Percentiles rank a stretch among this genome's conserved stretches.
Conservation (phyloP, 2,797 vertebrate genomes). For the Discoglossus pictus region DNA sequence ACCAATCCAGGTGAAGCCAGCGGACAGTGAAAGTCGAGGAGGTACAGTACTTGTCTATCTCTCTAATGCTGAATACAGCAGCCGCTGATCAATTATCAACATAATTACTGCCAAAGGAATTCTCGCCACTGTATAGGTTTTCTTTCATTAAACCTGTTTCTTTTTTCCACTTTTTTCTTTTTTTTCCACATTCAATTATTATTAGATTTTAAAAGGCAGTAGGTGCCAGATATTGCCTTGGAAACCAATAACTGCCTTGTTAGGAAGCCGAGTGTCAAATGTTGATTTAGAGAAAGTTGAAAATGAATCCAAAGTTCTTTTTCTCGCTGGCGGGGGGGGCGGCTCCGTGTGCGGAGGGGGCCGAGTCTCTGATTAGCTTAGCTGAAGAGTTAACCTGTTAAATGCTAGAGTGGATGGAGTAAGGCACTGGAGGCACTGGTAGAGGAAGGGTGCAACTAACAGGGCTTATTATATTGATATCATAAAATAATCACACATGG, state of each 20-base stretch:
- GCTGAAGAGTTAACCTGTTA: not conserved
- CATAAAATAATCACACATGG: too few relatives aligned
- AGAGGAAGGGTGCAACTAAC: too few relatives aligned
- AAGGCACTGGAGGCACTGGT: too few relatives aligned
- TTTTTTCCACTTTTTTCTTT: constrained; percentile 62
- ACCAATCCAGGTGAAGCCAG: constrained; percentile 98
- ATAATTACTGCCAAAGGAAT: constrained; percentile 67
- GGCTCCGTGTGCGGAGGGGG: not conserved
- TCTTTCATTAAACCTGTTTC: constrained; percentile 67
- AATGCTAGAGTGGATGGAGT: too few relatives aligned
- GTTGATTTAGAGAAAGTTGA: constrained; percentile 60
- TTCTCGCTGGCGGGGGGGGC: not conserved
- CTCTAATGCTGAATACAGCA: constrained; percentile 59
- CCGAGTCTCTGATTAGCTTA: too few relatives aligned
- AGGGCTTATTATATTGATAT: too few relatives aligned
- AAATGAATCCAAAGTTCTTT: constrained; percentile 21
- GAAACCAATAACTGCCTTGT: constrained; percentile 67
- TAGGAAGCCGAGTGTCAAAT: constrained; percentile 55
- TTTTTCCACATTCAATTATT: constrained; percentile 70
- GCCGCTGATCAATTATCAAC: constrained; percentile 66
- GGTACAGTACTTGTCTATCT: constrained; percentile 82
- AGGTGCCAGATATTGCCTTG: constrained; percentile 61
- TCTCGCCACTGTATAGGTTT: constrained; percentile 61
- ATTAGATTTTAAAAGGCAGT: constrained; percentile 70
- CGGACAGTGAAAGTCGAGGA: constrained; percentile 99